Base-by-base conservation (phyloP, 1,140 invertebrate genomes). In the Coboldia fuscipes region DNA sequence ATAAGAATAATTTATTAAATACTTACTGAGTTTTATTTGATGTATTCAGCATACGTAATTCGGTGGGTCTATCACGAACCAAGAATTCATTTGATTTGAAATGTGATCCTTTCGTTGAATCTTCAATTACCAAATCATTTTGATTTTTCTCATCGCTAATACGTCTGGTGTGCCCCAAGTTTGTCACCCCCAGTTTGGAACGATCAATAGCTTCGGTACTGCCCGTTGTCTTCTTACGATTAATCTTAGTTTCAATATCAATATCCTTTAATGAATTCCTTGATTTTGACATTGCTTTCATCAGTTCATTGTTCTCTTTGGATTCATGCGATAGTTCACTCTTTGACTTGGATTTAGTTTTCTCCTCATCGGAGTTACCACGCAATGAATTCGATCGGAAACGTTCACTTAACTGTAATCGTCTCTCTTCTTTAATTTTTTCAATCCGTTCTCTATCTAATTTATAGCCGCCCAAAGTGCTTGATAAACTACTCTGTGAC, bases 371-470 rank as follows among this genome's bases (percentile, higher is more conserved):
- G 42, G 67, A 66, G 30, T 64, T 56, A 37, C 67, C 63, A 26
- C 75, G 66, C 37, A 88, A 80, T 15, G 76, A 78, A 44, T 89
- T 82, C 1, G 76, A 76, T 35, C 77, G 72, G 45, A 82, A 83
- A 52, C 86, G 88, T 45, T 89, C 81, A 19, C 82, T 65, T 15
- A 90, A 50, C 45, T 83, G 81, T 34, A 72, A 75, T 34, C 85
- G 62, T n/a, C 85, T 60, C 48, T 89, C 84, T 50, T 88, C 82
- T 58, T 92, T 92, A 47, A 89, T 89, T 47, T 79, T 77, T 51
- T 88, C 82, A 40, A 89, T 89, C 27, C 82, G 55, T 46, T 82
- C 77, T 18, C 77, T 54, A 38, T 77, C 71, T 4, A 70, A 41
- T 43, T 69, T 63, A 24, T 64, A 65, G 7, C 52, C 50, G 2